phyloP scores from a whole-genome alignment of 2,797 vertebrate genomes.

The Lagorchestes hirsutus region DNA sequence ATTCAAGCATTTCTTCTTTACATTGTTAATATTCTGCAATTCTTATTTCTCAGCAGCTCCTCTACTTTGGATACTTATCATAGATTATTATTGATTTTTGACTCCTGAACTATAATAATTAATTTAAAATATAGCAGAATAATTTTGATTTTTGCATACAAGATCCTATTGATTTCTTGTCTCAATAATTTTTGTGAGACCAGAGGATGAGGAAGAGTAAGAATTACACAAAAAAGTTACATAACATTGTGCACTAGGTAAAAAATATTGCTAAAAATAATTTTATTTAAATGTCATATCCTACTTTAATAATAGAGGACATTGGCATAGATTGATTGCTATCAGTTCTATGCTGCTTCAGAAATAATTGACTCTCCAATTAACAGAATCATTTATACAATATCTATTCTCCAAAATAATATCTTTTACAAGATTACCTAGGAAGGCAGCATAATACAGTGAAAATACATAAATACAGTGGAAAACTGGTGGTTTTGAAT shows the following conservation, averaged over 20 bases:
- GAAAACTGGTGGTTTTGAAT: background rate
- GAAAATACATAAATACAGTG: no score
- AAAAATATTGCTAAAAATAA: conserved; percentile 48
- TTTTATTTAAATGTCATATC: conserved; percentile 50
- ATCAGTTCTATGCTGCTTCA: conserved; percentile 49
- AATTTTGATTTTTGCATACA: conserved; percentile 57
- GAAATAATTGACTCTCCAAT: conserved; percentile 16
- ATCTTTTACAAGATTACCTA: background rate
- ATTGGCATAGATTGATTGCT: conserved; percentile 4
- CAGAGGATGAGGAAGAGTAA: conserved; percentile 69
- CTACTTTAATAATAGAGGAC: background rate
- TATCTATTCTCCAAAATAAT: background rate
- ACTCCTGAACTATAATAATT: conserved; percentile 63
- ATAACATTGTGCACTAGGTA: conserved; percentile 54
- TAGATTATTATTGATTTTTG: conserved; percentile 58
- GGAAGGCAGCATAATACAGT: background rate
- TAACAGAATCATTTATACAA: background rate
- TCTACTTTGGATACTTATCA: conserved; percentile 47
- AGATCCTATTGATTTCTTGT: conserved; percentile 75
- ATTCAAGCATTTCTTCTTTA: conserved; percentile 73
- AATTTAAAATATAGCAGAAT: conserved; percentile 72
- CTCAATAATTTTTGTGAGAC: conserved; percentile 73
- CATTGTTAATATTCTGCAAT: conserved; percentile 67
- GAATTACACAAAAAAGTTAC: conserved; percentile 61
- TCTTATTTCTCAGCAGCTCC: conserved; percentile 24